A percentile compares a stretch with the other conserved stretches of the same genome.
Evolutionary conservation across 2,888 invertebrate species (phyloP).

Genomic region (Nephrotoma flavescens): DNA sequence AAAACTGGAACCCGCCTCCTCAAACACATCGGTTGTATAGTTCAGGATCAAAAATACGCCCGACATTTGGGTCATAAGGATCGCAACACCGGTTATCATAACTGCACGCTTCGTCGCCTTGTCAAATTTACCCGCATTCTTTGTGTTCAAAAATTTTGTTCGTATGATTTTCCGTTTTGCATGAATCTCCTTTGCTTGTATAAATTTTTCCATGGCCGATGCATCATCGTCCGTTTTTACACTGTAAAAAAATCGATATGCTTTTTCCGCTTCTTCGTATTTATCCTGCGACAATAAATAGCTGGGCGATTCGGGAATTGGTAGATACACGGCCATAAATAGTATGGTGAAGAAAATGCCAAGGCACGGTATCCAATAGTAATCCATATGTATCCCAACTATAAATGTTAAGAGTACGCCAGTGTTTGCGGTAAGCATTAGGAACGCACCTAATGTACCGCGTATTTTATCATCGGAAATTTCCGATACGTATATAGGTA

Average conservation of each 20-base stretch:
- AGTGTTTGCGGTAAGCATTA: constrained; percentile 23
- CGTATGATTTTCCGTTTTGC: neutral
- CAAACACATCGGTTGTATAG: constrained; percentile 27
- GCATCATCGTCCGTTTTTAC: neutral
- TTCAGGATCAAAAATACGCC: constrained; percentile 29
- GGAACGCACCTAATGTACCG: constrained; percentile 25
- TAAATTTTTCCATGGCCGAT: neutral
- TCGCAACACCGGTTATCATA: constrained; percentile 22
- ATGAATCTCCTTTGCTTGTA: neutral
- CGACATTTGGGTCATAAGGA: constrained; percentile 24
- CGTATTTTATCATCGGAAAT: constrained; percentile 28
- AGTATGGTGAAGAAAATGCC: constrained; percentile 17
- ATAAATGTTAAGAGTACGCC: constrained; percentile 24
- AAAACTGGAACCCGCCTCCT: constrained; percentile 24
- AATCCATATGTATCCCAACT: constrained; percentile 22
- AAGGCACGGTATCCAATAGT: constrained; percentile 20
- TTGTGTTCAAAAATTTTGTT: neutral
- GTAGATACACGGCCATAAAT: constrained; percentile 20
- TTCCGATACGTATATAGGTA: constrained; percentile 26
- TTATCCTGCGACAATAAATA: constrained; percentile 20
- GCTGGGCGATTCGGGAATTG: constrained; percentile 28
- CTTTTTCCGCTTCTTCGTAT: constrained; percentile 22
- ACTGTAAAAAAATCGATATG: constrained; percentile 22
- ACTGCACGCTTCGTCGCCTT: constrained; percentile 20
- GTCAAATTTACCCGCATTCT: neutral